A percentile compares a stretch with the other conserved stretches of the same genome.
Conservation (phyloP, 1,140 invertebrate genomes). For the Matsumurasca onukii region DNA sequence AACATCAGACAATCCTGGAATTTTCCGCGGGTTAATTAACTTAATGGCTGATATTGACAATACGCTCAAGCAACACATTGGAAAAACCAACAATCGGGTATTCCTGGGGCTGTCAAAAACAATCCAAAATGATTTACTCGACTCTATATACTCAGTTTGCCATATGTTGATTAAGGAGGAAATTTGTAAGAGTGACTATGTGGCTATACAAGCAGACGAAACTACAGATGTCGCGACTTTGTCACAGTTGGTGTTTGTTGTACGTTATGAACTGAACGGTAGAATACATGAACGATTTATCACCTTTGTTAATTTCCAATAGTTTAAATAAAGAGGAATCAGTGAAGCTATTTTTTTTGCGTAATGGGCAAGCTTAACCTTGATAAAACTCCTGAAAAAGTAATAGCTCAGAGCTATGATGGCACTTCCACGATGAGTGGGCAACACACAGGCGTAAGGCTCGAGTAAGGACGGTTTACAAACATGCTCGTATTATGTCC, state of each 20-base stretch:
- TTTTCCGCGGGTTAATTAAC: no score
- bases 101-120: neutral
- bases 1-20: no score
- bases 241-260: neutral
- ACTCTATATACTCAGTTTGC: no score
- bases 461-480: neutral
- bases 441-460: neutral
- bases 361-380: no score
- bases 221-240: neutral
- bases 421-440: no score
- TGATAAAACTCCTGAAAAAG: no score
- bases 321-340: neutral
- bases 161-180: neutral
- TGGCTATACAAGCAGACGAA: no score
- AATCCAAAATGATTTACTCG: conserved; percentile 16
- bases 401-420: no score
- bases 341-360: neutral
- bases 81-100: no score
- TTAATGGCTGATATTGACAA: no score
- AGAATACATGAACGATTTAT: conserved; percentile 18
- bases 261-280: neutral
- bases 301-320: neutral
- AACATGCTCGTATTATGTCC: neutral
- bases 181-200: neutral
- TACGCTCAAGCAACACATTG: no score